phyloP scores from a whole-genome alignment of 1,140 invertebrate genomes.

The Yoshiicerus persimilis region DNA sequence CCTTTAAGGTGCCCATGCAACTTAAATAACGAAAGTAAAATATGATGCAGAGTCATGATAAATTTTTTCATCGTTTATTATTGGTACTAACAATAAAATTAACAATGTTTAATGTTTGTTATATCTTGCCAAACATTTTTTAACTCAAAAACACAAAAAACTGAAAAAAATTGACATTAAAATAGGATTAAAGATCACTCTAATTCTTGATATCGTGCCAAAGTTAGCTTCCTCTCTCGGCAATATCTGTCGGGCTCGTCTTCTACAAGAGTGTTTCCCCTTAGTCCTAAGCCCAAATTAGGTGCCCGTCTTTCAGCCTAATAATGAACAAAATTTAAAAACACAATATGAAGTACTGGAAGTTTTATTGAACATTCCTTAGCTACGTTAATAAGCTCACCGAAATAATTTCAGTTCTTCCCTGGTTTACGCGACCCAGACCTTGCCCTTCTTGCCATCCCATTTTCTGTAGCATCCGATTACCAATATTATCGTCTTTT shows the following conservation, averaged over 20 bases:
- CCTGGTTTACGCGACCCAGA: conserved; percentile 87
- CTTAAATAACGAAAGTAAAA: too few relatives aligned
- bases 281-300: conserved; percentile 73
- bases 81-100: too few relatives aligned
- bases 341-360: not conserved
- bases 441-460: conserved; percentile 97
- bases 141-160: not conserved
- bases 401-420: conserved; percentile 88
- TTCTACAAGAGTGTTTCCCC: conserved; percentile 70
- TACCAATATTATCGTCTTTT: conserved; percentile 79
- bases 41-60: too few relatives aligned
- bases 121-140: too few relatives aligned
- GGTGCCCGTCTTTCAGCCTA: conserved; percentile 65
- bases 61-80: too few relatives aligned
- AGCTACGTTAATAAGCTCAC: conserved; percentile 55
- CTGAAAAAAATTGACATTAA: not conserved
- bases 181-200: conserved; percentile 32
- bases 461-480: conserved; percentile 95
- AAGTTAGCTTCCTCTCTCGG: conserved; percentile 88
- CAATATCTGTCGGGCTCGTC: conserved; percentile 84
- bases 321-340: conserved; percentile 4
- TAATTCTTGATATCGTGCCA: conserved; percentile 76
- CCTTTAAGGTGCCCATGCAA: too few relatives aligned
- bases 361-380: not conserved
- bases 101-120: too few relatives aligned